Percentiles rank a stretch among this genome's conserved stretches.
phyloP scores from a whole-genome alignment of 2,113 vertebrate genomes.

The Eublepharis macularius region DNA sequence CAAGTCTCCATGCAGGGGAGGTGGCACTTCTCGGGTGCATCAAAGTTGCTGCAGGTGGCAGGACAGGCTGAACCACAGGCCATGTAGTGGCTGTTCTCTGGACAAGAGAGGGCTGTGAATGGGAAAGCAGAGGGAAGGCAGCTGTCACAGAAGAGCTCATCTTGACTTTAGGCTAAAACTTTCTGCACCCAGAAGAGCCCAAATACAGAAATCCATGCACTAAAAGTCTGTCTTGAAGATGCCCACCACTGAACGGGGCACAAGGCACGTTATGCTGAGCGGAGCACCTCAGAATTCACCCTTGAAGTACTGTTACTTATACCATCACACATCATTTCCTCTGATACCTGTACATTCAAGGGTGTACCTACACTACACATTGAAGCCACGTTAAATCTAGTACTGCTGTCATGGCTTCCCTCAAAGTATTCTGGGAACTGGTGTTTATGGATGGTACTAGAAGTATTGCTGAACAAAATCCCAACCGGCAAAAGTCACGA shows the following conservation, averaged over 20 bases:
- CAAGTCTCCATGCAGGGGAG: conserved; percentile 65
- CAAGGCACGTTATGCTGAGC: not conserved
- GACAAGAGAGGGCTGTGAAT: conserved; percentile 70
- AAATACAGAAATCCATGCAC: not conserved
- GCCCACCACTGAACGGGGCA: not conserved
- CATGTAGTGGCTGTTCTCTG: conserved; percentile 69
- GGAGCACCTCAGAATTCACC: not conserved
- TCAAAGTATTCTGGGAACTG: not conserved
- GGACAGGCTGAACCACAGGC: conserved; percentile 67
- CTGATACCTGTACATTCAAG: not conserved
- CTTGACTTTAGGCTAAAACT: conserved; percentile 66
- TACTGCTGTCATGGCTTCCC: not conserved
- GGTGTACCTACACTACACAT: not conserved
- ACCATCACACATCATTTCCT: not conserved
- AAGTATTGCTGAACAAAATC: too few relatives aligned
- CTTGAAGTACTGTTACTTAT: too few relatives aligned
- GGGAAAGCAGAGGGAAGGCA: conserved; percentile 61
- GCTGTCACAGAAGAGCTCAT: conserved; percentile 53
- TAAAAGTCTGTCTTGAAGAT: not conserved
- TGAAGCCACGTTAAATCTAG: not conserved
- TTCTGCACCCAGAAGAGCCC: not conserved
- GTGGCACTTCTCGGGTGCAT: conserved; percentile 37
- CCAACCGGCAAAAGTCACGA: too few relatives aligned
- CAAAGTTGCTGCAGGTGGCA: conserved; percentile 63
- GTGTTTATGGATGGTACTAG: too few relatives aligned